These are phyloP conservation scores for Dolichallabes microphthalmus DNA, from an alignment of 2,113 vertebrate genomes.

Conservation along the genomic window DNA sequence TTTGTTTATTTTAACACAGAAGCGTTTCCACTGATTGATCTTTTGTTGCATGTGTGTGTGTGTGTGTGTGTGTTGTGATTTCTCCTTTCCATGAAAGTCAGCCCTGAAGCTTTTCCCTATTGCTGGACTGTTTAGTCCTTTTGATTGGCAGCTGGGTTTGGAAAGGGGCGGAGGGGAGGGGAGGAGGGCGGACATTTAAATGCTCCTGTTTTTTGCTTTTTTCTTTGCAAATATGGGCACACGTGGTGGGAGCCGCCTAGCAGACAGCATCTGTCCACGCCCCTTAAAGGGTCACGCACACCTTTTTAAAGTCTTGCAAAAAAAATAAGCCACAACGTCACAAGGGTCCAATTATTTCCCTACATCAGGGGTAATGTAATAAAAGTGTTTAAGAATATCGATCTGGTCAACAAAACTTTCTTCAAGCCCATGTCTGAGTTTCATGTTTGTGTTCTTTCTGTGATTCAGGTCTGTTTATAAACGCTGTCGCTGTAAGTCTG, in stretches of 20 bases:
- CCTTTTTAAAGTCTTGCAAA: background rate
- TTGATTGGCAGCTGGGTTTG: slow-evolving; percentile 76
- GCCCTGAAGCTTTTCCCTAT: slow-evolving; percentile 3
- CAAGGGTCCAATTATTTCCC: no score
- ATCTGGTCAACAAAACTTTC: no score
- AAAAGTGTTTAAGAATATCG: no score
- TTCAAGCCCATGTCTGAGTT: no score
- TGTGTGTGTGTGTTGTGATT: fast-evolving
- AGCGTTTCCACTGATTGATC: background rate
- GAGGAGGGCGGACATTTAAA: slow-evolving; percentile 79
- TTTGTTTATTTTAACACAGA: background rate
- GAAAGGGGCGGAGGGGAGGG: slow-evolving; percentile 59
- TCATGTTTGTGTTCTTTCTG: no score
- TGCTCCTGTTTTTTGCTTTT: slow-evolving; percentile 61
- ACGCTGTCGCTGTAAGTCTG: no score
- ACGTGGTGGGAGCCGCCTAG: slow-evolving; percentile 69
- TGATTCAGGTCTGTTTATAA: no score
- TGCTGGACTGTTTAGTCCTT: slow-evolving; percentile 63
- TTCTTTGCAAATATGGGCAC: slow-evolving; percentile 70
- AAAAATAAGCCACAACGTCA: no score
- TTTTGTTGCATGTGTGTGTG: background rate
- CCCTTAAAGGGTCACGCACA: slow-evolving; percentile 52
- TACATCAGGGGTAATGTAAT: no score
- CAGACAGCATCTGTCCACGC: slow-evolving; percentile 58
- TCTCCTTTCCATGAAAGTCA: background rate